Base-by-base conservation (phyloP, 35 echinoderm and acorn worm species). In the Anneissia japonica region DNA sequence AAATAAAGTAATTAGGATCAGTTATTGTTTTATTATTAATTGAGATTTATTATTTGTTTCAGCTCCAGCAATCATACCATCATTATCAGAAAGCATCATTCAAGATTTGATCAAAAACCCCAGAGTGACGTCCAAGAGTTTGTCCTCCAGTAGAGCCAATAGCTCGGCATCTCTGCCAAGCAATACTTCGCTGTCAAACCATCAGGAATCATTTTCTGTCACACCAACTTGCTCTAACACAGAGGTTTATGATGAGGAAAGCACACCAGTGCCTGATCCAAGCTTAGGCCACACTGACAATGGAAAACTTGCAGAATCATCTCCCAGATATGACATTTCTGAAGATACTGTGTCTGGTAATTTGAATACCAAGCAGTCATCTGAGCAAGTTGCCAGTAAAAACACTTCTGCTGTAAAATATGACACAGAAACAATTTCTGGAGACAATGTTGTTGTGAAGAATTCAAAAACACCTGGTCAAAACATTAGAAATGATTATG, bases 41-140 rank as follows among this genome's bases (percentile, higher is more conserved):
- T n/a, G n/a, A n/a, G n/a, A n/a, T n/a, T n/a, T n/a, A n/a, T n/a
- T n/a, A n/a, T 64, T 64, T 64, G 26, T 64, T 64, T 64, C 51
- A 64, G 51, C 51, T 64, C 51, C 10, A 19, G 51, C 19, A 64
- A 64, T 64, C 51, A 64, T 64, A 23, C 51, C 51, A 64, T 64
- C 51, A 12, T 64, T 64, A 64, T 23, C 51, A 64, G 72, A 90
- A 17, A 84, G 88, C 74, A 75, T 90, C 13, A 97, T 97, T 76
- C 85, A 91, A 80, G 82, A 93, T 46, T 86, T 97, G 1, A 74
- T 97, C 28, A 86, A 84, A 74, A 97, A 97, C 78, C 95, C 95
- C 0, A 82, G 95, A 46, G 91, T 86, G 0, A 97, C 91, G 14
- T 86, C 80, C 0, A 14, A 39, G 0, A 39, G 35, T 30, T 30